Conservation (phyloP, 2,888 invertebrate species). For the Dastarcus helophoroides region DNA sequence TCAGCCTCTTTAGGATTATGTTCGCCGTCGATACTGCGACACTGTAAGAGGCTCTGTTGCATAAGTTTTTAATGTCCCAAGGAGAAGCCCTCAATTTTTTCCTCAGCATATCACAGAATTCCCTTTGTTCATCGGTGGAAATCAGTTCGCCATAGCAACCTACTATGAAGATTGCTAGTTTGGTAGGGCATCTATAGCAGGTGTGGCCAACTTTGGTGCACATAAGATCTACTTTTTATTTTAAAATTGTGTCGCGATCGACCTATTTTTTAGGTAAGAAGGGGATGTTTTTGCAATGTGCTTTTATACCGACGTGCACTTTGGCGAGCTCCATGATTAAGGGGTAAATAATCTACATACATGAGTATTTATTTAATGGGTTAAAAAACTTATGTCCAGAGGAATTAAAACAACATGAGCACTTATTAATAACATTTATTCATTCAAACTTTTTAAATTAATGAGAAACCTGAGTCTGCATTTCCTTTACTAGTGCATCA, state of each 20-base stretch:
- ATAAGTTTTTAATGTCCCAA: background rate
- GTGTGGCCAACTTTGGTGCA: too few relatives aligned
- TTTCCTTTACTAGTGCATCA: slow-evolving; percentile 4
- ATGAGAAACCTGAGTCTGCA: slow-evolving; percentile 6
- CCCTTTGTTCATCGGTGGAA: slow-evolving; percentile 7
- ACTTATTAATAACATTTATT: slow-evolving; percentile 3
- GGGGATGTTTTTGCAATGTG: too few relatives aligned
- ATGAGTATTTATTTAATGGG: too few relatives aligned
- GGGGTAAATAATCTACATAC: too few relatives aligned
- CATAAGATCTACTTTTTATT: too few relatives aligned
- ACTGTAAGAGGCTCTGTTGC: slow-evolving; percentile 4
- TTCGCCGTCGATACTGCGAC: slow-evolving; percentile 7
- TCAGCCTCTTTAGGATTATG: too few relatives aligned
- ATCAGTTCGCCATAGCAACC: slow-evolving; percentile 8
- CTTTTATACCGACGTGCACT: too few relatives aligned
- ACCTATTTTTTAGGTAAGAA: too few relatives aligned
- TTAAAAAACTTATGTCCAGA: background rate
- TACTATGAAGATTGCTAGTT: slow-evolving; percentile 7
- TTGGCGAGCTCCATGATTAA: too few relatives aligned
- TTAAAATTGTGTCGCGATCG: too few relatives aligned
- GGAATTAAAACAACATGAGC: slow-evolving; percentile 3
- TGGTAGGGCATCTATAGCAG: too few relatives aligned
- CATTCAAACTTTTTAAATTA: slow-evolving; percentile 5
- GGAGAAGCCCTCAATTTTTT: slow-evolving; percentile 1
- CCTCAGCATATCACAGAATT: slow-evolving; percentile 1